Percentiles rank a stretch among this genome's conserved stretches.
Evolutionary conservation across 2,797 vertebrate genomes (phyloP).

Genomic region (Pangasius macronema): DNA sequence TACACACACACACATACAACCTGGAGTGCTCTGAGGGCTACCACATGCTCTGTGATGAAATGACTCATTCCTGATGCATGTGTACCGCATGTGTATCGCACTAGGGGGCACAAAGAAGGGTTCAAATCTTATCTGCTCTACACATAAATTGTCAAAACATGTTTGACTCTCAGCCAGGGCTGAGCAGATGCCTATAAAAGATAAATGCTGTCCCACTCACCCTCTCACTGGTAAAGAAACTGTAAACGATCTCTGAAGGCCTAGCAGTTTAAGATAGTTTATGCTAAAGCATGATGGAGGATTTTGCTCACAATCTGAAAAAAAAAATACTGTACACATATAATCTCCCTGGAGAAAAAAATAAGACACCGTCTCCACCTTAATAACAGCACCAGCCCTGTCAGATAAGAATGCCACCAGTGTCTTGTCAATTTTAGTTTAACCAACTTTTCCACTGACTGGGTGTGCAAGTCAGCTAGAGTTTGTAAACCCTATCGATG

Average conservation of each 20-base stretch:
- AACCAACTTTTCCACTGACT: neutral
- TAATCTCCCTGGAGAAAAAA: neutral
- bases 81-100: slow-evolving; percentile 20
- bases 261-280: slow-evolving; percentile 11
- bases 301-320: neutral
- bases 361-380: neutral
- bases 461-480: slow-evolving; percentile 16
- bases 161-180: slow-evolving; percentile 60
- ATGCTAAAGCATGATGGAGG: neutral
- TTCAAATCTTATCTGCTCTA: slow-evolving; percentile 60
- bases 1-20: slow-evolving; percentile 62
- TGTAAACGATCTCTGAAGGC: slow-evolving; percentile 3
- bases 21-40: slow-evolving; percentile 40
- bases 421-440: neutral
- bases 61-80: slow-evolving; percentile 46
- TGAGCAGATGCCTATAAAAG: slow-evolving; percentile 64
- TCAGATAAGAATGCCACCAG: neutral
- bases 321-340: neutral
- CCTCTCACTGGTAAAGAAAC: slow-evolving; percentile 52
- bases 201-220: slow-evolving; percentile 66
- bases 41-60: slow-evolving; percentile 47
- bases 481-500: neutral
- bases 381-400: neutral
- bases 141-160: slow-evolving; percentile 67
- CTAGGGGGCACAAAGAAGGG: slow-evolving; percentile 31